Evolutionary conservation across 2,888 invertebrate genomes (phyloP).

Genomic region (Clepsis dumicolana): DNA sequence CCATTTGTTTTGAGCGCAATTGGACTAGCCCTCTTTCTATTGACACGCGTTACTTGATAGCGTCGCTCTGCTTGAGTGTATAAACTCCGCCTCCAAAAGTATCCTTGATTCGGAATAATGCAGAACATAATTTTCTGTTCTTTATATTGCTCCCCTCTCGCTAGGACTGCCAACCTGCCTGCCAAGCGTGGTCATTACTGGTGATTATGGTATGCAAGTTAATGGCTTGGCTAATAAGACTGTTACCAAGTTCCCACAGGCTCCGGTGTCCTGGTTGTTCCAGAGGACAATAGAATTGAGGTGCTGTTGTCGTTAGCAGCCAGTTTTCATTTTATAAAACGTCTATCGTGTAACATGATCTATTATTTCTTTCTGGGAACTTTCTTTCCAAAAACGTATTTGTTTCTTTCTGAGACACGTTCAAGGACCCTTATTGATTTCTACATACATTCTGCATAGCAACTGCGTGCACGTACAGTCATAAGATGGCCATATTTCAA

Average conservation of each 20-base stretch:
- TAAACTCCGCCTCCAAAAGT: too few species aligned
- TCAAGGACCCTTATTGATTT: neutral
- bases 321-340: neutral
- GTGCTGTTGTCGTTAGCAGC: neutral
- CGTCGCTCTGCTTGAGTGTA: too few species aligned
- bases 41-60: too few species aligned
- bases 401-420: neutral
- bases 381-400: neutral
- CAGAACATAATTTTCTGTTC: neutral
- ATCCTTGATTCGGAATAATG: neutral
- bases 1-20: too few species aligned
- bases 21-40: too few species aligned
- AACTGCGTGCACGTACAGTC: neutral
- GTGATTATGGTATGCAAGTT: neutral
- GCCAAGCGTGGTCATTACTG: neutral
- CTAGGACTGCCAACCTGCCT: neutral
- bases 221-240: neutral
- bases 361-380: neutral
- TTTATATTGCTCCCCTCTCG: neutral
- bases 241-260: neutral
- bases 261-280: neutral
- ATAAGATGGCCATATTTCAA: conserved; percentile 24
- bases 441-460: neutral
- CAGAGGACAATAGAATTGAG: neutral
- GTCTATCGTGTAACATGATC: neutral